Evolutionary conservation across 2,888 invertebrate genomes (phyloP).

Genomic region (Plusia festucae): DNA sequence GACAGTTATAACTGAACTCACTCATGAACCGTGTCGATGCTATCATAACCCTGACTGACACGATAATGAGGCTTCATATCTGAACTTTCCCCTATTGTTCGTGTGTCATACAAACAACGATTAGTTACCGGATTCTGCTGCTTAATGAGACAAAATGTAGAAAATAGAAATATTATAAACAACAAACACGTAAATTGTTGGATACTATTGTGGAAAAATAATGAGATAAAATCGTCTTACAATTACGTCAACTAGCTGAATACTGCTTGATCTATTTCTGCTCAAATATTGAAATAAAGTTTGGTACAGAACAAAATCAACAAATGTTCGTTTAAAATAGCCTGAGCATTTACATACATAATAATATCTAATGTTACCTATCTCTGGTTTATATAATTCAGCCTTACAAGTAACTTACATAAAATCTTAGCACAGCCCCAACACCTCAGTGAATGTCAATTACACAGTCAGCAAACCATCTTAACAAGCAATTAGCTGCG

Average conservation of each 20-base stretch:
- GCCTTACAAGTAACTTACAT: neutral
- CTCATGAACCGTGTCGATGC: neutral
- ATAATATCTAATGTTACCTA: neutral
- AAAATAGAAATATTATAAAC: too few relatives aligned
- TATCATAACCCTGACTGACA: constrained; percentile 3
- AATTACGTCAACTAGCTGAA: too few relatives aligned
- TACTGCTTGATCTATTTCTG: too few relatives aligned
- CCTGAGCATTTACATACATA: too few relatives aligned
- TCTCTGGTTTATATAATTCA: neutral
- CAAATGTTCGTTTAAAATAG: too few relatives aligned
- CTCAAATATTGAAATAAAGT: too few relatives aligned
- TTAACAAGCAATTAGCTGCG: constrained; percentile 36
- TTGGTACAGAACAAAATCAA: too few relatives aligned
- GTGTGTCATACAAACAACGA: neutral
- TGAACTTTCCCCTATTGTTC: constrained; percentile 38
- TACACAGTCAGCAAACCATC: constrained; percentile 35
- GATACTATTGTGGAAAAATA: too few relatives aligned
- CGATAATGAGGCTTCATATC: constrained; percentile 13
- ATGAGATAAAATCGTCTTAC: too few relatives aligned
- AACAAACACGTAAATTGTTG: too few relatives aligned
- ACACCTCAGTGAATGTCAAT: constrained; percentile 11
- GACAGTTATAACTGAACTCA: neutral
- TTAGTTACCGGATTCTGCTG: neutral
- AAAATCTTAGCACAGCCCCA: neutral
- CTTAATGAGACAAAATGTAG: too few relatives aligned